These are phyloP conservation scores for Eristalis pertinax DNA, from an alignment of 2,888 invertebrate genomes.

Conservation along the genomic window DNA sequence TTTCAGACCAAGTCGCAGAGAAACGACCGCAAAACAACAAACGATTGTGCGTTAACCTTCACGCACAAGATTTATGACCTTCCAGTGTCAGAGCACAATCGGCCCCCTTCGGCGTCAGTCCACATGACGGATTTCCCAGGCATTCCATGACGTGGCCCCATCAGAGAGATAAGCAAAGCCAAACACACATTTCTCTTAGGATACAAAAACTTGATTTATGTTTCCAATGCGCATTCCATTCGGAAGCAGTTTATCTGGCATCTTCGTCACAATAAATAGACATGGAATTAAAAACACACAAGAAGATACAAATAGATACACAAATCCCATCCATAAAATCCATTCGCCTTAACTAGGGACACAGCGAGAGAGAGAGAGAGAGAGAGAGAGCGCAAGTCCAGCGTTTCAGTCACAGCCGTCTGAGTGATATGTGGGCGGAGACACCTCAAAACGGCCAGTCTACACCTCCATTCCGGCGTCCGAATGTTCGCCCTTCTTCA, in stretches of 20 bases:
- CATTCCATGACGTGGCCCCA: neutral
- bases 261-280: slow-evolving; percentile 26
- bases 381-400: slow-evolving; percentile 18
- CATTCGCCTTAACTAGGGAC: neutral
- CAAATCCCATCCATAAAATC: neutral
- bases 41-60: neutral
- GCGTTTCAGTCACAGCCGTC: slow-evolving; percentile 49
- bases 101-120: neutral
- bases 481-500: slow-evolving; percentile 83
- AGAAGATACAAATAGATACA: neutral
- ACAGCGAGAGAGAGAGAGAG: slow-evolving; percentile 5
- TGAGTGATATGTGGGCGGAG: slow-evolving; percentile 21
- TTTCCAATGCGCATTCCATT: neutral
- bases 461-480: slow-evolving; percentile 84
- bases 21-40: neutral
- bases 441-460: neutral
- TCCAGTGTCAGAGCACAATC: neutral
- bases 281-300: neutral
- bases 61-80: neutral
- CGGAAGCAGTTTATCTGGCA: neutral
- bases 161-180: neutral
- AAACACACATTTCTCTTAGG: neutral
- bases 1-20: too few relatives aligned
- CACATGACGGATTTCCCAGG: neutral
- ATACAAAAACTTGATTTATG: neutral